Conservation (phyloP, 2,888 invertebrate genomes). For the Tipula confusa region DNA sequence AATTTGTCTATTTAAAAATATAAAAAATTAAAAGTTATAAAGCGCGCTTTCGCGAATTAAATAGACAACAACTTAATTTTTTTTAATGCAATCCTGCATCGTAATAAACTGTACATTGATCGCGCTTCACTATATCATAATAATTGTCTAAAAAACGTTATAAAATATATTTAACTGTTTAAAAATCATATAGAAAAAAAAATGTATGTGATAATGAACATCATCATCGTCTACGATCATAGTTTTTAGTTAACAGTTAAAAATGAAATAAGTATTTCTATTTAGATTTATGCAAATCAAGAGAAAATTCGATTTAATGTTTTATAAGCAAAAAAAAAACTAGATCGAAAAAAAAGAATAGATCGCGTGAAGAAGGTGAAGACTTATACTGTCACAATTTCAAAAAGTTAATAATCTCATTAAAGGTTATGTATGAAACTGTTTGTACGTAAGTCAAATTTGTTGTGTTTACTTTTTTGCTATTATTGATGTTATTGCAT, state of each 20-base stretch:
- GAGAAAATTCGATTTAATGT: background rate
- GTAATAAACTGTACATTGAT: background rate
- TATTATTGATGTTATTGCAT: background rate
- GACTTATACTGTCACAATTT: background rate
- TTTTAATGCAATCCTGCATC: background rate
- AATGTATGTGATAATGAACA: background rate
- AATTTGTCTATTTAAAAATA: constrained; percentile 3
- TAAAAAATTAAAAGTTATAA: background rate
- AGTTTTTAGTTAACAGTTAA: background rate
- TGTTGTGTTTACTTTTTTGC: background rate
- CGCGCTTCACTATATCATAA: background rate
- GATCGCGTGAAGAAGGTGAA: background rate
- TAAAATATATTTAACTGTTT: constrained; percentile 8
- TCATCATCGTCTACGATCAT: background rate
- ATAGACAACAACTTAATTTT: background rate
- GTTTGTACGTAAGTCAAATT: background rate
- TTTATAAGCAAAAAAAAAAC: background rate
- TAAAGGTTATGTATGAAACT: background rate
- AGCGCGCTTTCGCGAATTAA: background rate
- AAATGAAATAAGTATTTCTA: background rate
- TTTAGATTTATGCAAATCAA: background rate
- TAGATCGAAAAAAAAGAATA: background rate
- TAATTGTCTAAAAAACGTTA: background rate
- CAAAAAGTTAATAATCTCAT: background rate
- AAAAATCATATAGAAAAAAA: background rate